These are phyloP conservation scores for Microctonus aethiopoides DNA, from an alignment of 2,888 invertebrate genomes.

Conservation along the genomic window DNA sequence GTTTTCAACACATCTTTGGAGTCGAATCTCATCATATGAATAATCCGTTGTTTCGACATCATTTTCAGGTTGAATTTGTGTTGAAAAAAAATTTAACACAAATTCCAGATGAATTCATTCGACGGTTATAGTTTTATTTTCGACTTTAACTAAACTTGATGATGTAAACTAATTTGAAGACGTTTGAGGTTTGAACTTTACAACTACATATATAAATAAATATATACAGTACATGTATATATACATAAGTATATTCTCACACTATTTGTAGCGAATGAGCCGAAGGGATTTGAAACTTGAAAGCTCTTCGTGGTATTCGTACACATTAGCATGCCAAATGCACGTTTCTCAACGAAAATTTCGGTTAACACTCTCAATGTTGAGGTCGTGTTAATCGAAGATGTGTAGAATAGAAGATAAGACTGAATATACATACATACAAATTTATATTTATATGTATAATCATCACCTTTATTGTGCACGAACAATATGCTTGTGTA, in stretches of 20 bases:
- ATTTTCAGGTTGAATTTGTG: no score
- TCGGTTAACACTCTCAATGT: background rate
- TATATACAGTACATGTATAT: background rate
- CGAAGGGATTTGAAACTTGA: background rate
- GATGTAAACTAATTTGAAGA: background rate
- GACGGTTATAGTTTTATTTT: background rate
- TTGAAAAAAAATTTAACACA: no score
- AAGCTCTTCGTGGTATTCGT: constrained; percentile 2
- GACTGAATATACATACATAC: background rate
- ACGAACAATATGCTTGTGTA: no score
- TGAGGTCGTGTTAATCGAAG: constrained; percentile 3
- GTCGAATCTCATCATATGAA: no score
- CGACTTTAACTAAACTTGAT: background rate
- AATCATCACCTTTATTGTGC: no score
- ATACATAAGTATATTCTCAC: background rate
- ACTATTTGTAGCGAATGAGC: background rate
- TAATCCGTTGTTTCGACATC: no score
- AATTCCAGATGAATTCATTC: background rate
- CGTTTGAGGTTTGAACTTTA: background rate
- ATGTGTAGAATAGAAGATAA: background rate
- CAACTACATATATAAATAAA: background rate
- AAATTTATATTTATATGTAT: no score
- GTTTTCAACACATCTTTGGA: no score
- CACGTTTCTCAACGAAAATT: constrained; percentile 13
- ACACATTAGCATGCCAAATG: constrained; percentile 29